Evolutionary conservation across 2,888 invertebrate species (phyloP).

Genomic region (Lissonota sp.): DNA sequence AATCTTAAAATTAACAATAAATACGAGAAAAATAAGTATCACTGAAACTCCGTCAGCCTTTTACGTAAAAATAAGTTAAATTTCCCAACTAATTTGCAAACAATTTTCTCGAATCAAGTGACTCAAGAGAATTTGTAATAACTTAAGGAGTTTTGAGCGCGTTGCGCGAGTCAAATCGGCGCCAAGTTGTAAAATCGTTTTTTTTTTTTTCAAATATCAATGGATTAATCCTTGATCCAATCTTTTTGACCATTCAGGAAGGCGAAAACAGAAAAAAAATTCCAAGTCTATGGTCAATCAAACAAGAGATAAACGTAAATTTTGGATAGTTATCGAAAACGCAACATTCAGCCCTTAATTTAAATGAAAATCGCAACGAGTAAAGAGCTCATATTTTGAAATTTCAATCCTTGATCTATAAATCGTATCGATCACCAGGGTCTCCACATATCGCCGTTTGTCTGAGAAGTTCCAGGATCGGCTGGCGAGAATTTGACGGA

Average conservation of each 20-base stretch:
- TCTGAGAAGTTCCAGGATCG: constrained; percentile 73
- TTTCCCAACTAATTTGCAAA: constrained; percentile 25
- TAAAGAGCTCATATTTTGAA: not conserved
- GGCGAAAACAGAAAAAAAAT: constrained; percentile 7
- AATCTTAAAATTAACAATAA: constrained; percentile 51
- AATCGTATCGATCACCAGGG: constrained; percentile 84
- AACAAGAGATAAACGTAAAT: constrained; percentile 32
- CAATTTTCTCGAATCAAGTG: constrained; percentile 1
- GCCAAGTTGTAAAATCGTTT: too few relatives aligned
- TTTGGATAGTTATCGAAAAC: not conserved
- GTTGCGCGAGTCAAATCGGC: too few relatives aligned
- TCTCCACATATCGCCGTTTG: constrained; percentile 86
- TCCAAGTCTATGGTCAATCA: constrained; percentile 29
- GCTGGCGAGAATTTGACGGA: constrained; percentile 63
- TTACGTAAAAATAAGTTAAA: constrained; percentile 11
- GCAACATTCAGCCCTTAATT: too few relatives aligned
- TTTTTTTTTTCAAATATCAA: too few relatives aligned
- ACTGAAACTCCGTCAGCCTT: constrained; percentile 43
- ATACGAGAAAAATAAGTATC: constrained; percentile 43
- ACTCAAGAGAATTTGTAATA: constrained; percentile 1
- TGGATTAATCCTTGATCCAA: too few relatives aligned
- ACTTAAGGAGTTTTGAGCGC: not conserved
- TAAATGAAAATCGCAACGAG: too few relatives aligned
- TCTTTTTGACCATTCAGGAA: too few relatives aligned
- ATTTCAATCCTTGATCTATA: not conserved